A percentile compares a stretch with the other conserved stretches of the same genome.
Evolutionary conservation across 2,113 vertebrate genomes (phyloP).

Genomic region (Serilophus lunatus): DNA sequence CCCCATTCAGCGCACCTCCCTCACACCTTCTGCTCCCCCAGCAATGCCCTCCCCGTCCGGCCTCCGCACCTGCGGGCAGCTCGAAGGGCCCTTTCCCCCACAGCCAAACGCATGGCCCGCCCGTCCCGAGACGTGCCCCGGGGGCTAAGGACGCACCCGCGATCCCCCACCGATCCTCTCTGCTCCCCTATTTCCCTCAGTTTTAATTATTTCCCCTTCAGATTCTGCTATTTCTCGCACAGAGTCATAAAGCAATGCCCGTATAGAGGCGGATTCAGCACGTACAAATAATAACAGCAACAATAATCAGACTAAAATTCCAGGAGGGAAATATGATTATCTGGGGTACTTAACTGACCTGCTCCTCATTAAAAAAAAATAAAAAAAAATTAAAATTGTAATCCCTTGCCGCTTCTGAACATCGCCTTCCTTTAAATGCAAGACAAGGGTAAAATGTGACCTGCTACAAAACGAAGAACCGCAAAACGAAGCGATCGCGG

Average conservation of each 20-base stretch:
- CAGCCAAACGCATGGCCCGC: neutral
- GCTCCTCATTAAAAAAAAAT: neutral
- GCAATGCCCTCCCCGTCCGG: neutral
- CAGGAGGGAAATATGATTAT: neutral
- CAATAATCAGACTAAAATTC: neutral
- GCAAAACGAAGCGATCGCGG: neutral
- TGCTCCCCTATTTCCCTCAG: neutral
- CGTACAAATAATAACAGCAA: neutral
- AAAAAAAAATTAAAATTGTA: neutral
- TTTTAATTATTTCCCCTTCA: neutral
- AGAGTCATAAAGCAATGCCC: neutral
- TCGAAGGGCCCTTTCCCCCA: neutral
- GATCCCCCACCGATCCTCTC: neutral
- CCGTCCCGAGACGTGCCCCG: neutral
- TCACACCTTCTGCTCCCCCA: neutral
- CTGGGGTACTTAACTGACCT: neutral
- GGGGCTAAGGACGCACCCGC: neutral
- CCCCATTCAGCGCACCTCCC: neutral
- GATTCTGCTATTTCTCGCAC: neutral
- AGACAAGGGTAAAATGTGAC: neutral
- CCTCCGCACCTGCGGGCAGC: neutral
- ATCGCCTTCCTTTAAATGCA: neutral
- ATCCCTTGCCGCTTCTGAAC: neutral
- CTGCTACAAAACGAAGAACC: neutral
- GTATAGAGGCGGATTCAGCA: neutral